Evolutionary conservation across 2,113 vertebrate genomes (phyloP), one percentile per base, ranked within the genome.

Genomic region (Oreocharis arfaki): DNA sequence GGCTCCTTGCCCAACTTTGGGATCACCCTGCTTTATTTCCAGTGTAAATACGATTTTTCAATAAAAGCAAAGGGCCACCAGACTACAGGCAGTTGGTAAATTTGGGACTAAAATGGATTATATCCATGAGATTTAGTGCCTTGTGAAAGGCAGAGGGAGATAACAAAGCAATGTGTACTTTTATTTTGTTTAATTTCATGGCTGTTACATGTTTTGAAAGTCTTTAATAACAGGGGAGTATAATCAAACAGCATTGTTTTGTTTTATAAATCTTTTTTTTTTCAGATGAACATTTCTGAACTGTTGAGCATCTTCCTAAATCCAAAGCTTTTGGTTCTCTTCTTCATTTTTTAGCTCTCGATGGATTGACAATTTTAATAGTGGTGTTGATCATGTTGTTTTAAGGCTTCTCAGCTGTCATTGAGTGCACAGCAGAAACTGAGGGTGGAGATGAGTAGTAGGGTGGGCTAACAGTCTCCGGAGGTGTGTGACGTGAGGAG

Each of bases 401-500:
- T 8, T 10, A 61, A 50, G 30, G 18, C 20, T 70, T 53, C 35
- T 64, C 13, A 49, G 52, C 35, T 67, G 22, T 47, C 3, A 2
- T 3, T 65, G 42, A 84, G 41, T 7, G 10, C 57, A 16, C 16
- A 39, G 35, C 27, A 76, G 75, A 80, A 80, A 35, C n/a, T 41
- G 30, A 12, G 32, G 77, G 41, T 47, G 52, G 22, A n/a, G 28
- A 52, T 71, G 50, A 83, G 21, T 4, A 15, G 26, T 5, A 46
- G 46, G 33, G 55, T 33, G 50, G 27, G 46, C 24, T 2, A 5
- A 18, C n/a, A 79, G 28, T 17, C 20, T 61, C 24, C 55, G 46
- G 52, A 71, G 14, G 13, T 13, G 23, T 2, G 7, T 6, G 20
- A 12, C 0, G 0, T 26, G 39, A 70, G 37, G 56, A 64, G 32